Percentiles rank a stretch among this genome's conserved stretches.
Conservation (phyloP, 2,113 vertebrate genomes). For the Haemorhous mexicanus region DNA sequence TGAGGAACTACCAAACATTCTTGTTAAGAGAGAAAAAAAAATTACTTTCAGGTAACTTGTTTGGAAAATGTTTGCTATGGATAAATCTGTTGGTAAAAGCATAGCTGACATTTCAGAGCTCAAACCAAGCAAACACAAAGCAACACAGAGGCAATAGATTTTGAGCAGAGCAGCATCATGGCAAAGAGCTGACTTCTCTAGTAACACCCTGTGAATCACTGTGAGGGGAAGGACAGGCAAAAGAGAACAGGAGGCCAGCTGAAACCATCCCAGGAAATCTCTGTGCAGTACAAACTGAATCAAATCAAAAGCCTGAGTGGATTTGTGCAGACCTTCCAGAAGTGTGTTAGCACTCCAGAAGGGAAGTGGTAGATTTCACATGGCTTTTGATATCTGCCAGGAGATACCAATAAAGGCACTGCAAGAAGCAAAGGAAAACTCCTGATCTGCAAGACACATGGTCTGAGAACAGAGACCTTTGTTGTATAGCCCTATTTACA, state of each 20-base stretch:
- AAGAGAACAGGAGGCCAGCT: background rate
- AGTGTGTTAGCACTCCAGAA: background rate
- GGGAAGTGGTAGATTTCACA: background rate
- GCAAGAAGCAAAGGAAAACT: background rate
- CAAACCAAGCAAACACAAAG: background rate
- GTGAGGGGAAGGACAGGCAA: background rate
- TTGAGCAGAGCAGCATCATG: background rate
- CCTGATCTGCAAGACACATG: background rate
- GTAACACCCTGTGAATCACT: background rate
- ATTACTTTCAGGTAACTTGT: background rate
- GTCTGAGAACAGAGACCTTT: background rate
- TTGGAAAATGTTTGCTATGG: background rate
- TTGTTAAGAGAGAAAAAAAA: background rate
- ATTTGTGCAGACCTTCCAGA: background rate
- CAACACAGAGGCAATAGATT: background rate
- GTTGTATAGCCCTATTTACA: background rate
- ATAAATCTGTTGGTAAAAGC: background rate
- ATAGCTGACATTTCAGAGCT: background rate
- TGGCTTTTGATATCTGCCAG: background rate
- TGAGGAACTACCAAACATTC: background rate
- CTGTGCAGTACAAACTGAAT: background rate
- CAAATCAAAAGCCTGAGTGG: background rate
- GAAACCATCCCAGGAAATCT: background rate
- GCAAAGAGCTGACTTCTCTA: background rate
- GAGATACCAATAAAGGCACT: background rate